Evolutionary conservation across 2,797 vertebrate genomes (phyloP), one percentile per base, ranked within the genome.

Genomic region (Halcyon leucocephala): DNA sequence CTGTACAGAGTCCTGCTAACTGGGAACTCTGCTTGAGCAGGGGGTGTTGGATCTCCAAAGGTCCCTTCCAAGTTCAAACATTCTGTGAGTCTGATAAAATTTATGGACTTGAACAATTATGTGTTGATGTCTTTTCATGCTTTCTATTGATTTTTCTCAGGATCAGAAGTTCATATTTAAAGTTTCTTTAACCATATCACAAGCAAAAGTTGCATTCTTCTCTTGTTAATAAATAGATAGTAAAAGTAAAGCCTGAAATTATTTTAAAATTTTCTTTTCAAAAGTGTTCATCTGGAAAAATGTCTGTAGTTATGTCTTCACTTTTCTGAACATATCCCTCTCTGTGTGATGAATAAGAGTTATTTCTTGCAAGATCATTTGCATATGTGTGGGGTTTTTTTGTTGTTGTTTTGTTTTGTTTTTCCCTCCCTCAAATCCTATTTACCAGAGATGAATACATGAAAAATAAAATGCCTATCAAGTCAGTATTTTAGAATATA

Each of bases 401-500:
- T 22, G 20, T 46, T 22, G 22, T 48, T 22, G 46, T 48, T 48
- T 48, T 48, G 46, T 22, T 46, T 46, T 46, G 44, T 46, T 46
- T 46, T 52, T 70, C 65, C 51, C 74, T 73, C 42, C 44, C 37
- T 94, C 67, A 87, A 86, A 97, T 94, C 31, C 49, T 46, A 22
- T 95, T 96, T 92, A 65, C 42, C n/a, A 76, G 78, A 87, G 31
- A 90, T 64, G 18, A 52, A 51, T 71, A 72, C 65, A 37, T 84
- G 90, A 93, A 83, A 96, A 93, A 94, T 35, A 89, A 97, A 95
- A 95, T 81, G 82, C 31, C 88, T 82, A 83, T 86, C n/a, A 84
- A 85, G 67, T 93, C 95, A 93, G 41, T 83, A 95, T 93, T 92
- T 96, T 95, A 89, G 57, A 78, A 95, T 88, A 69, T 62, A 76